phyloP scores from a whole-genome alignment of 2,113 vertebrate genomes.

The Saccopteryx leptura region DNA sequence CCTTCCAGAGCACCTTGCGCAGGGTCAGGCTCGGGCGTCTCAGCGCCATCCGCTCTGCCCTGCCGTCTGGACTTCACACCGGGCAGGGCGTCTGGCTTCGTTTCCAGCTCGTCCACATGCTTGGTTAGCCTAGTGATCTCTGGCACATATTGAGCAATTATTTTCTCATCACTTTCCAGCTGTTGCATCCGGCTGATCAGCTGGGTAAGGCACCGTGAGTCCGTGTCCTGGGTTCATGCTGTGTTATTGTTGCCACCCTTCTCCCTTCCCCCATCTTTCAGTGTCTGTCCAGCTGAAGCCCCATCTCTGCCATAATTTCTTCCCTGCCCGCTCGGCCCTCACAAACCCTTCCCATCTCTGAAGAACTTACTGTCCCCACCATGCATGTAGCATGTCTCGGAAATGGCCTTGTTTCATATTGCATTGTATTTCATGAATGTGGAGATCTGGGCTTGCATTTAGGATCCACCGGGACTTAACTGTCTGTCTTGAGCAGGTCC shows the following conservation, averaged over 20 bases:
- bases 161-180: conserved; percentile 53
- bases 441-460: not conserved
- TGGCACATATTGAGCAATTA: conserved; percentile 33
- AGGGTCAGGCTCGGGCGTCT: not conserved
- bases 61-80: not conserved
- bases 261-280: not conserved
- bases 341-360: not conserved
- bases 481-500: not conserved
- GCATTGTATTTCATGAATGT: not conserved
- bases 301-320: not conserved
- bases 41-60: not conserved
- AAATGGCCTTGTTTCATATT: not conserved
- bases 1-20: not conserved
- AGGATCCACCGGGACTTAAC: not conserved
- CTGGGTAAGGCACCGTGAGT: not conserved
- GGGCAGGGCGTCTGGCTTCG: not conserved
- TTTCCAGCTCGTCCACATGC: not conserved
- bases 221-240: not conserved
- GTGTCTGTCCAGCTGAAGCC: not conserved
- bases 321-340: not conserved
- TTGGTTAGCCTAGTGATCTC: conserved; percentile 8
- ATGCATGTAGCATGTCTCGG: not conserved
- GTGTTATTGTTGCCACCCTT: not conserved
- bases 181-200: not conserved
- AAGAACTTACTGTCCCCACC: not conserved